Percentiles rank a stretch among this genome's conserved stretches.
phyloP scores from a whole-genome alignment of 2,113 vertebrate genomes.

The Jaculus jaculus region DNA sequence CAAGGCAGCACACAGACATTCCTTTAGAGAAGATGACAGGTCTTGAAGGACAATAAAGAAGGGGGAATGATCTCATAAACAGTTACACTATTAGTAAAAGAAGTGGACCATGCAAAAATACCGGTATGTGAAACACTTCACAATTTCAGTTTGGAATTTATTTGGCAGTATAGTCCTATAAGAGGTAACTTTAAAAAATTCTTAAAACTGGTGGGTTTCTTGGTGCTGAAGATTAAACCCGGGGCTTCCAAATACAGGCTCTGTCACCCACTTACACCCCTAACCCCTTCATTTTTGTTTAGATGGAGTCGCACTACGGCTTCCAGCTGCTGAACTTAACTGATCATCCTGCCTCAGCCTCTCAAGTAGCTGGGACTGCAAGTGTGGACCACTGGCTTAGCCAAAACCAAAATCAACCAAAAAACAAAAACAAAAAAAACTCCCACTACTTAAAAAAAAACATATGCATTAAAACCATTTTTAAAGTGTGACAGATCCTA shows the following conservation, averaged over 20 bases:
- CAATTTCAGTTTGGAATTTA: background rate
- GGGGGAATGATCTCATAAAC: background rate
- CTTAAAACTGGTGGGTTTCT: too few species aligned
- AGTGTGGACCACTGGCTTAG: too few species aligned
- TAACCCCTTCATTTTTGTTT: background rate
- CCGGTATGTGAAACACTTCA: slow-evolving; percentile 9
- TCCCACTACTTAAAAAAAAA: background rate
- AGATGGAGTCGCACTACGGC: background rate
- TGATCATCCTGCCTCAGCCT: background rate
- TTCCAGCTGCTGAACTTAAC: background rate
- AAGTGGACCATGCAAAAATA: background rate
- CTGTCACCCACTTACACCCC: background rate
- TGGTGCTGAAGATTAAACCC: background rate
- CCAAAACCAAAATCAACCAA: background rate
- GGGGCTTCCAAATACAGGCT: background rate
- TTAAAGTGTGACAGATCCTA: background rate
- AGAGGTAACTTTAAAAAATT: background rate
- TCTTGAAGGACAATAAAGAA: background rate
- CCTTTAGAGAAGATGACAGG: background rate
- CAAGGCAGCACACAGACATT: background rate
- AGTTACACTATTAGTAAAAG: background rate
- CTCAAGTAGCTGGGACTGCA: background rate
- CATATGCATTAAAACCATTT: background rate
- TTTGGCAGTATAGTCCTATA: background rate
- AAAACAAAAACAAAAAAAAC: background rate